phyloP scores from a whole-genome alignment of 1,140 invertebrate genomes.

The Luehdorfia chinensis region DNA sequence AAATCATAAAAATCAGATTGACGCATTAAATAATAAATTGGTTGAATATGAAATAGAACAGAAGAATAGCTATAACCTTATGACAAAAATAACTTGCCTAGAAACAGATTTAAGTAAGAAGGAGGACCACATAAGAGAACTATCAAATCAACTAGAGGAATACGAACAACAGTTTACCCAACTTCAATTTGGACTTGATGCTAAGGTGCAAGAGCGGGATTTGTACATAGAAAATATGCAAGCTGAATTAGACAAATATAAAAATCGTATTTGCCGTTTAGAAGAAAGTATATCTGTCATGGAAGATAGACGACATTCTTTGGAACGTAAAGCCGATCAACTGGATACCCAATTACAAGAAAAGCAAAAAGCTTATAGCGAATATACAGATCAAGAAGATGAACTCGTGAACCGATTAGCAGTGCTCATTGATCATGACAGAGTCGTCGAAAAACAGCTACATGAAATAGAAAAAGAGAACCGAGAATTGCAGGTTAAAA shows the following conservation, averaged over 20 bases:
- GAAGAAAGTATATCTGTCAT: slow-evolving; percentile 79
- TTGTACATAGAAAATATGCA: slow-evolving; percentile 85
- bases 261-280: slow-evolving; percentile 77
- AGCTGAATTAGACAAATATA: slow-evolving; percentile 80
- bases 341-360: slow-evolving; percentile 77
- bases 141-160: slow-evolving; percentile 50
- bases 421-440: slow-evolving; percentile 77
- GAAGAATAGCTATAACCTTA: slow-evolving; percentile 56
- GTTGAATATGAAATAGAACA: slow-evolving; percentile 66
- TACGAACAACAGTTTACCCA: slow-evolving; percentile 51
- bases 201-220: slow-evolving; percentile 84
- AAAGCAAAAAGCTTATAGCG: slow-evolving; percentile 73
- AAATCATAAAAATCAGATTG: slow-evolving; percentile 49
- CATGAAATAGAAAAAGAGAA: slow-evolving; percentile 78
- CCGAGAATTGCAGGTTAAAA: slow-evolving; percentile 74
- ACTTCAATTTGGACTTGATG: slow-evolving; percentile 71
- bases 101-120: slow-evolving; percentile 65
- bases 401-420: slow-evolving; percentile 75
- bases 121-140: slow-evolving; percentile 49
- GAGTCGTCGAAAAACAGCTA: slow-evolving; percentile 77
- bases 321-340: slow-evolving; percentile 76
- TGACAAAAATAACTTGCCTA: slow-evolving; percentile 64
- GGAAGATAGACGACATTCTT: slow-evolving; percentile 75
- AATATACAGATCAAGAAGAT: slow-evolving; percentile 78
- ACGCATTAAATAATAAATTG: slow-evolving; percentile 56